Base-by-base conservation (phyloP, 2,888 invertebrate genomes). In the Malachius bipustulatus region DNA sequence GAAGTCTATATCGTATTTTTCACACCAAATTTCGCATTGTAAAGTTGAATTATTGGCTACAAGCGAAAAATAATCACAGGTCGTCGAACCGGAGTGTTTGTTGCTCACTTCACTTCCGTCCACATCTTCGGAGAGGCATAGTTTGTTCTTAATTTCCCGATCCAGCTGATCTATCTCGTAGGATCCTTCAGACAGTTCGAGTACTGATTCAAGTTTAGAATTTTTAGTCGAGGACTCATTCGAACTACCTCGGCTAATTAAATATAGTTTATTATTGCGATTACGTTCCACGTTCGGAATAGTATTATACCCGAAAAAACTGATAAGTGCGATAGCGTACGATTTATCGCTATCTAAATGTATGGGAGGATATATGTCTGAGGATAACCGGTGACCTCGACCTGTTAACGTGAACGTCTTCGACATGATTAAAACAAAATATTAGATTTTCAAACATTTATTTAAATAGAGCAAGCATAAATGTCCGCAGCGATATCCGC, bases 401-500 rank as follows among this genome's bases (percentile, higher is more conserved):
- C 37, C 33, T 33, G 12, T 37, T 16, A 37, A 16, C 4, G 14
- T 37, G 33, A 37, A 37, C 16, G 29, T 14, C 14, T 19, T 13
- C 4, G 33, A 37, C 37, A 37, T 37, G 29, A 37, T 30, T 32
- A 24, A 33, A 16, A 4, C 14, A n/a, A 8, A 11, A 36, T 27
- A 16, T 37, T 14, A 10, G 11, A 11, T 15, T 4, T n/a, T n/a
- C 28, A 8, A 8, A 6, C 4, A 10, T 31, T 28, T 13, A 10
- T 14, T 3, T 12, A 37, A 34, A 37, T 33, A 37, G 14, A 33
- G n/a, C 24, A 37, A 33, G 12, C 37, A 37, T 28, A 37, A 28
- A 15, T 27, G 13, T 14, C 37, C 37, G 24, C 37, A 37, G 28
- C 11, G 8, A 9, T 29, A 9, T 29, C 11, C 11, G 10, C 6